Evolutionary conservation across 2,797 vertebrate species (phyloP), one percentile per base, ranked within the genome.

Genomic region (Melopsittacus undulatus): DNA sequence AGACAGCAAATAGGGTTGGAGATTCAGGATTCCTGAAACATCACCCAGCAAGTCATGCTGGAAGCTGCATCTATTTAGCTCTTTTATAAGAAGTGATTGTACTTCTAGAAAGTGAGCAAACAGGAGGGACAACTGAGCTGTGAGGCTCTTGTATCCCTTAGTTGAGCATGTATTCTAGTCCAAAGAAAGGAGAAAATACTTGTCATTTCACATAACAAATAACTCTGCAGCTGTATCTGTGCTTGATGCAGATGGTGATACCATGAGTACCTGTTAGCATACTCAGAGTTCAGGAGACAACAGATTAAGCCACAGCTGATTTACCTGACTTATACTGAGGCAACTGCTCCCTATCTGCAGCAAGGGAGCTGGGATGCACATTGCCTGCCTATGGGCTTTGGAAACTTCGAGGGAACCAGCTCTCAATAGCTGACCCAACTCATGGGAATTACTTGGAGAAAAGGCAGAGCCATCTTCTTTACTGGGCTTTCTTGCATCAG

Each of bases 301-400:
- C 1, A 5, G 16, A 7, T 9, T 82, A 36, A 84, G 45, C 29
- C 42, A 26, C 18, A 72, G 30, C 22, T 76, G 34, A 43, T 75
- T 43, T 57, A 56, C 54, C 54, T 22, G 32, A 14, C 32, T 56
- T 36, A 72, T 66, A 61, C 45, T 29, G 64, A 30, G n/a, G 29
- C 20, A 86, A 17, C 9, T 1, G 0, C 15, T 79, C 36, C 13
- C 21, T 10, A 2, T 40, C 20, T 67, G 43, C 27, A 66, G 24
- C 0, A 3, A 62, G 34, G 30, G n/a, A 70, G 26, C 8, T 2
- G 2, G 4, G 5, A 7, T n/a, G 3, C 5, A 0, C 13, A 18
- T 36, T 1, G 0, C 48, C 46, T 57, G 29, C 30, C 34, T 19
- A 3, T 0, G 2, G 36, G 32, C n/a, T 78, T 72, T 78, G 40